Conservation (phyloP, 2,797 vertebrate genomes). For the Macropus fuliginosus region DNA sequence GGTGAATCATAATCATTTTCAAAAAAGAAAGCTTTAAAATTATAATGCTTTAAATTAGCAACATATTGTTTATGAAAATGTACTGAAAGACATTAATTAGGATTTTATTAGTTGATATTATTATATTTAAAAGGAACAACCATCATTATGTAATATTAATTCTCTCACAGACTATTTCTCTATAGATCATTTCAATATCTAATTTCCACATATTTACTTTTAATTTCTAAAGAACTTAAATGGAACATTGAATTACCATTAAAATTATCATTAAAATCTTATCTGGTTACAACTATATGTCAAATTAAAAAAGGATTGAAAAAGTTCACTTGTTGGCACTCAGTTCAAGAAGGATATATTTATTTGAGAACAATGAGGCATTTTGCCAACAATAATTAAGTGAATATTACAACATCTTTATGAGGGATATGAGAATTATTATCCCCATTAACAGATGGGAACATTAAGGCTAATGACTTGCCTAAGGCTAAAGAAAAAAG, state of each 20-base stretch:
- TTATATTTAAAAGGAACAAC: background rate
- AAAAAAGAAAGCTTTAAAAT: background rate
- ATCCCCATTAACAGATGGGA: slow-evolving; percentile 8
- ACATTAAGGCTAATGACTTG: slow-evolving; percentile 8
- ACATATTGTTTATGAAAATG: background rate
- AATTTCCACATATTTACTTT: background rate
- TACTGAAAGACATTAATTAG: background rate
- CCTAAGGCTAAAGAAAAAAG: background rate
- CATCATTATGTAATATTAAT: background rate
- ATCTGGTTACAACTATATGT: background rate
- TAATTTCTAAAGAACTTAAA: background rate
- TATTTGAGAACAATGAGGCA: slow-evolving; percentile 7
- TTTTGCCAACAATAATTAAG: slow-evolving; percentile 2
- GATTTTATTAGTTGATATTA: background rate
- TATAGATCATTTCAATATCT: background rate
- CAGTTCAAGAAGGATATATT: background rate
- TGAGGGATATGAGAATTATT: background rate
- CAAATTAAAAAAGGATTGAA: background rate
- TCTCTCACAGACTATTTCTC: background rate
- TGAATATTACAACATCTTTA: background rate
- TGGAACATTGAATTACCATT: background rate
- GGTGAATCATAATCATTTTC: background rate
- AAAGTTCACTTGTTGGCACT: background rate
- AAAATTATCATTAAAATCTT: background rate
- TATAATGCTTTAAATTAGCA: background rate